Evolutionary conservation across 2,113 vertebrate species (phyloP).

Genomic region (Bostrychus sinensis): DNA sequence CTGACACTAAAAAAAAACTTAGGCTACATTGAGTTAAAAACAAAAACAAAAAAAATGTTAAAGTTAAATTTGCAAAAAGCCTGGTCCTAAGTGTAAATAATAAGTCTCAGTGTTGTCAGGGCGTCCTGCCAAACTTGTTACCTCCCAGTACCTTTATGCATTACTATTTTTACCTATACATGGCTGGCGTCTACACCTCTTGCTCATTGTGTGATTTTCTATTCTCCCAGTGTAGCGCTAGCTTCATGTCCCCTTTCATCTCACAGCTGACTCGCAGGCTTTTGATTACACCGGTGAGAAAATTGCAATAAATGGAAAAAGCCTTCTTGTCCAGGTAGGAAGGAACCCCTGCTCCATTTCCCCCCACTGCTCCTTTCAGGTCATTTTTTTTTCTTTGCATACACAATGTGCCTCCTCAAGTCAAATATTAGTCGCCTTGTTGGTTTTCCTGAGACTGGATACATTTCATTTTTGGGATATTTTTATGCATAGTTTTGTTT

Average conservation of each 20-base stretch:
- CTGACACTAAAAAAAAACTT: no score
- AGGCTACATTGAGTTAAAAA: no score
- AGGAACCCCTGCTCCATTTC: neutral
- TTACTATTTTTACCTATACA: neutral
- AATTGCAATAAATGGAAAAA: constrained; percentile 58
- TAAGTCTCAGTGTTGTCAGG: neutral
- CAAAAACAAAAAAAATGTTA: no score
- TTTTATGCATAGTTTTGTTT: constrained; percentile 45
- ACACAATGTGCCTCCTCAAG: constrained; percentile 46
- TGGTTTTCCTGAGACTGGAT: constrained; percentile 11
- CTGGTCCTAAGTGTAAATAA: neutral
- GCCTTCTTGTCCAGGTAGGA: constrained; percentile 27
- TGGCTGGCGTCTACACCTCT: neutral
- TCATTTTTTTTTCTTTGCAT: constrained; percentile 71
- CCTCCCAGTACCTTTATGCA: neutral
- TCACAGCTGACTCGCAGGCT: constrained; percentile 26
- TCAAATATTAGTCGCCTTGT: constrained; percentile 48
- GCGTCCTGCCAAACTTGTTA: neutral
- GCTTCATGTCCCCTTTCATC: constrained; percentile 25
- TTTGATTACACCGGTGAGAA: constrained; percentile 55
- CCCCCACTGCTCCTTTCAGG: constrained; percentile 37
- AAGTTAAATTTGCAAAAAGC: neutral
- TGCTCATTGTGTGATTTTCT: constrained; percentile 26
- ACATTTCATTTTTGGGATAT: constrained; percentile 38
- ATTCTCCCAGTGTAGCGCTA: constrained; percentile 41